Evolutionary conservation across 2,888 invertebrate species (phyloP), one percentile per base, ranked within the genome.

Genomic region (Drosophila quinaria): DNA sequence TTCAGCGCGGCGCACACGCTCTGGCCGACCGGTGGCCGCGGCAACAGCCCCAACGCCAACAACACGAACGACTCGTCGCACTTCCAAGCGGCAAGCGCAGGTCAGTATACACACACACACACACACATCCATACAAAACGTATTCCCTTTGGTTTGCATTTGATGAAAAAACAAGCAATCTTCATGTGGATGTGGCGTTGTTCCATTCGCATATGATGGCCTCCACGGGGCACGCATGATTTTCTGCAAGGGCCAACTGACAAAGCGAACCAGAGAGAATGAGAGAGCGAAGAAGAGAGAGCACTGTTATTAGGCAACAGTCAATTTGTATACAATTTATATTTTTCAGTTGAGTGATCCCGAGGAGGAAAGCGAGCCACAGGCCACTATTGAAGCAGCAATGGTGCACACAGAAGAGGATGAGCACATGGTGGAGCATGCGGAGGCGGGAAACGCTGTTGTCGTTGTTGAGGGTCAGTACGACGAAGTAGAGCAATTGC

Each of bases 1-100:
- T 84, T 6, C 69, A 94, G 94, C 93, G 37, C 92, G 95, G 54
- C 93, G 94, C 41, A 95, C 95, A 17, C 93, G 95, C 52, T 95
- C 95, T 1, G 94, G 94, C 13, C 93, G 94, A 77, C 90, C 90
- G 66, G 75, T 82, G 10, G 73, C 78, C 25, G 82, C 93, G 3
- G 91, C 93, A 5, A 78, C 89, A 65, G 68, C 90, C 11, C 78
- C 92, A 22, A 80, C 91, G 19, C 35, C 88, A 59, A 79, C 83
- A 5, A 79, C 83, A 5, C 67, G 85, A 78, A 65, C 88, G 15
- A 90, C 91, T 19, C 90, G 91, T 17, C 90, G 93, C 42, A 79
- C 92, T 46, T 80, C 90, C 5, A 90, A 88, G 56, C 86, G 91
- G 37, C 91, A 91, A 72, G 78, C 90, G 17, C 84, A 85, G 92